phyloP scores from a whole-genome alignment of 2,797 vertebrate species.

The Falco columbarius region DNA sequence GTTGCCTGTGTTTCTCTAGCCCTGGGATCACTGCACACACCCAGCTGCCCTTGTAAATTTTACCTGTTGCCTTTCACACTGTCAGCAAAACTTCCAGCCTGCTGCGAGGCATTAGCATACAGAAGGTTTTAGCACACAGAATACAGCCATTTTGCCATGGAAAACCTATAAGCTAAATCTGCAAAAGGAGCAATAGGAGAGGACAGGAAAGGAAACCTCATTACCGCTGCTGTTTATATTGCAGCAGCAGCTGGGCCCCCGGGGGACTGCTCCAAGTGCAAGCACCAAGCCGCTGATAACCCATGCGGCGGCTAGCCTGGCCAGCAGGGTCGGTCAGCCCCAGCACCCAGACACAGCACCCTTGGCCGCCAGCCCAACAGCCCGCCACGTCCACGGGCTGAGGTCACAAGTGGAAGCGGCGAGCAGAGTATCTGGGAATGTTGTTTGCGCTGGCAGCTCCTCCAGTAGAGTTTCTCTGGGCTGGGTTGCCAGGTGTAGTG shows the following conservation, averaged over 20 bases:
- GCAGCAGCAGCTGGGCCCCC: not conserved
- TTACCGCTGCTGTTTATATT: not conserved
- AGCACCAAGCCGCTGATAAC: fast-evolving
- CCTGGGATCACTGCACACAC: not conserved
- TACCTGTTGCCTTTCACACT: not conserved
- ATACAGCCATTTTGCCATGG: not conserved
- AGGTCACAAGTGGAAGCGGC: not conserved
- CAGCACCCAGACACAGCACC: not conserved
- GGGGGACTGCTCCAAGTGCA: not conserved
- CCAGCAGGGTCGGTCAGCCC: fast-evolving
- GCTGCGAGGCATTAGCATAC: not conserved
- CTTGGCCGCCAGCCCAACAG: not conserved
- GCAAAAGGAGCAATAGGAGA: not conserved
- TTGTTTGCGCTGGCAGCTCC: not conserved
- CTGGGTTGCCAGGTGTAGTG: not conserved
- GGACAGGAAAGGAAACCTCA: not conserved
- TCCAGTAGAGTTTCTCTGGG: not conserved
- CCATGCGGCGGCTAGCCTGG: not conserved
- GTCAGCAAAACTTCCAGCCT: not conserved
- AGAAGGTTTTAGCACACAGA: not conserved
- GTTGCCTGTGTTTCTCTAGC: not conserved
- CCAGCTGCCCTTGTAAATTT: not conserved
- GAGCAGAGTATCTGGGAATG: not conserved
- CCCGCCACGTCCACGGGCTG: not conserved
- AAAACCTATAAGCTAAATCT: not conserved